These are phyloP conservation scores for Dryococelus australis DNA, from an alignment of 2,888 invertebrate genomes.

Conservation along the genomic window DNA sequence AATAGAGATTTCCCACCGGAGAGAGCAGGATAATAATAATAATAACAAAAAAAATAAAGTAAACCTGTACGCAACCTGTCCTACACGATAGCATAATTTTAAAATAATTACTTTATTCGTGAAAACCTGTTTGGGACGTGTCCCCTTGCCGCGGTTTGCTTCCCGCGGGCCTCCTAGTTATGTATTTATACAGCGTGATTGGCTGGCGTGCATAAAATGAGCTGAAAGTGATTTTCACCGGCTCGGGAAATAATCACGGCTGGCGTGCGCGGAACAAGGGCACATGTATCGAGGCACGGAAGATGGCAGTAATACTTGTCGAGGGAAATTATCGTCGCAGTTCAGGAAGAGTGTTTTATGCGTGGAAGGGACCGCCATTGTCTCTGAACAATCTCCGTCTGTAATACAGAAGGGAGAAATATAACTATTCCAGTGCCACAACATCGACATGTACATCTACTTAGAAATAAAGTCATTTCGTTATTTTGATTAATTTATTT, in stretches of 20 bases:
- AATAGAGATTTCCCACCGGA: not conserved
- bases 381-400: too few species aligned
- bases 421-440: too few species aligned
- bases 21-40: not conserved
- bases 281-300: not conserved
- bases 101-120: constrained; percentile 29
- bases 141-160: not conserved
- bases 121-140: constrained; percentile 24
- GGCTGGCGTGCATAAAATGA: constrained; percentile 19
- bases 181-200: constrained; percentile 26
- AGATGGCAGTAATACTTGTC: too few species aligned
- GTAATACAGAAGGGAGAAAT: too few species aligned
- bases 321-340: too few species aligned
- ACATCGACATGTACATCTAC: too few species aligned
- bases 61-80: not conserved
- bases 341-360: too few species aligned
- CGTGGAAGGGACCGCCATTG: too few species aligned
- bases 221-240: constrained; percentile 27
- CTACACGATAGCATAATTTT: constrained; percentile 22
- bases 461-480: too few species aligned
- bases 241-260: not conserved
- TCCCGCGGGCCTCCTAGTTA: constrained; percentile 16
- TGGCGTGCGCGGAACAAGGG: not conserved
- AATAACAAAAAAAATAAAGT: not conserved
- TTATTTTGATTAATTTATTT: too few species aligned